These are phyloP conservation scores for Drosophila varians DNA, from an alignment of 1,140 invertebrate genomes.

Conservation along the genomic window DNA sequence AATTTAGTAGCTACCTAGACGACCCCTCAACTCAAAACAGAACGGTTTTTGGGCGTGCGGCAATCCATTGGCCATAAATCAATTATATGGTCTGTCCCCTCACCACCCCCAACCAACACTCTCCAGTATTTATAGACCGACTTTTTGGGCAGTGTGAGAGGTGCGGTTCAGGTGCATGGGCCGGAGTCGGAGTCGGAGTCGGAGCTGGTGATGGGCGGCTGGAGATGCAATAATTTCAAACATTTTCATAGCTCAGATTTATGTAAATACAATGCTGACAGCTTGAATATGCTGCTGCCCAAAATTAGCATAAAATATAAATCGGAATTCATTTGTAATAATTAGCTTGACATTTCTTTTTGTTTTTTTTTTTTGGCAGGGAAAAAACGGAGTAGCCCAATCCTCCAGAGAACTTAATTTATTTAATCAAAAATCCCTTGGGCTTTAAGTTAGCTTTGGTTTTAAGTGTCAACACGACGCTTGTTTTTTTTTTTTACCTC, in stretches of 20 bases:
- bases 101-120: background rate
- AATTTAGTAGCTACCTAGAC: slow-evolving; percentile 53
- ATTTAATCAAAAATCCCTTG: slow-evolving; percentile 74
- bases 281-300: slow-evolving; percentile 33
- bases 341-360: slow-evolving; percentile 67
- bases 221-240: slow-evolving; percentile 48
- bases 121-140: slow-evolving; percentile 31
- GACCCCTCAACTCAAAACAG: slow-evolving; percentile 18
- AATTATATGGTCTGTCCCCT: slow-evolving; percentile 56
- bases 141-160: slow-evolving; percentile 14
- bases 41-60: slow-evolving; percentile 28
- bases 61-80: slow-evolving; percentile 81
- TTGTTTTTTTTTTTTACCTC: too few species aligned
- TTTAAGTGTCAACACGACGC: slow-evolving; percentile 2
- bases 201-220: too few species aligned
- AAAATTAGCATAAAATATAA: slow-evolving; percentile 58
- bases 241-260: slow-evolving; percentile 58
- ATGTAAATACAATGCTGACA: slow-evolving; percentile 57
- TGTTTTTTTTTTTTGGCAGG: slow-evolving; percentile 44
- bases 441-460: slow-evolving; percentile 2
- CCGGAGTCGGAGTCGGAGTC: too few species aligned
- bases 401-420: slow-evolving; percentile 45
- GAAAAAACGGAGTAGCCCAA: background rate
- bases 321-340: slow-evolving; percentile 77
- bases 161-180: slow-evolving; percentile 59